Conservation (phyloP, 2,113 vertebrate species). For the Vulpes lagopus region DNA sequence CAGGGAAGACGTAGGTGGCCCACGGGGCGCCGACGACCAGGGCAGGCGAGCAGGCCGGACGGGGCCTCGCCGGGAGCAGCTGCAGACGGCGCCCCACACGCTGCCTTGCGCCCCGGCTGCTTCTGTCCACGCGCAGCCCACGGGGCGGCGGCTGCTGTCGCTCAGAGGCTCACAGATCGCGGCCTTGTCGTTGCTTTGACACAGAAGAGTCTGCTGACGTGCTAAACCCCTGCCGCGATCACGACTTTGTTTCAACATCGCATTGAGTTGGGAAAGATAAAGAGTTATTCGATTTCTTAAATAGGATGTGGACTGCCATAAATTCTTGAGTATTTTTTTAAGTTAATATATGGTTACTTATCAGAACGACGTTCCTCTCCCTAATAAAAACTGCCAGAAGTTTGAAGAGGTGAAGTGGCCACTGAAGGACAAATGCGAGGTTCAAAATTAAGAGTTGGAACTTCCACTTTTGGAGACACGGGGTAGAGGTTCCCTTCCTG, state of each 20-base stretch:
- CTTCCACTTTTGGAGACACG: slow-evolving; percentile 37
- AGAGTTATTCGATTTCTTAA: slow-evolving; percentile 3
- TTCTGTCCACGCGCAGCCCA: neutral
- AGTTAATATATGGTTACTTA: neutral
- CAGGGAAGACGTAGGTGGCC: neutral
- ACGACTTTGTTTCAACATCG: slow-evolving; percentile 43
- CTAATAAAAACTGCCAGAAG: neutral
- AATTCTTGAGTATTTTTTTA: slow-evolving; percentile 24
- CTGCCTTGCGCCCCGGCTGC: neutral
- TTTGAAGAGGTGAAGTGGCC: slow-evolving; percentile 3
- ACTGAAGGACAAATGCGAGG: neutral
- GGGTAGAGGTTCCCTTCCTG: neutral
- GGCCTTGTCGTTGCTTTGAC: neutral
- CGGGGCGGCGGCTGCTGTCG: too few species aligned
- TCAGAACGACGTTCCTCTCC: neutral
- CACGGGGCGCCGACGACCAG: too few species aligned
- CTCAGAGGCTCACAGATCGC: neutral
- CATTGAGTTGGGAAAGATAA: slow-evolving; percentile 45
- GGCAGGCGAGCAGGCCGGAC: neutral
- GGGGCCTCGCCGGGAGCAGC: neutral
- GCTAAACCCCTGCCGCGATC: neutral
- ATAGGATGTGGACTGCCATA: neutral
- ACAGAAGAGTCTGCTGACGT: slow-evolving; percentile 49
- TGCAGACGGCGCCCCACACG: neutral
- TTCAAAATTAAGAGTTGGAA: neutral